Evolutionary conservation across 2,888 invertebrate genomes (phyloP).

Genomic region (Beris morrisii): DNA sequence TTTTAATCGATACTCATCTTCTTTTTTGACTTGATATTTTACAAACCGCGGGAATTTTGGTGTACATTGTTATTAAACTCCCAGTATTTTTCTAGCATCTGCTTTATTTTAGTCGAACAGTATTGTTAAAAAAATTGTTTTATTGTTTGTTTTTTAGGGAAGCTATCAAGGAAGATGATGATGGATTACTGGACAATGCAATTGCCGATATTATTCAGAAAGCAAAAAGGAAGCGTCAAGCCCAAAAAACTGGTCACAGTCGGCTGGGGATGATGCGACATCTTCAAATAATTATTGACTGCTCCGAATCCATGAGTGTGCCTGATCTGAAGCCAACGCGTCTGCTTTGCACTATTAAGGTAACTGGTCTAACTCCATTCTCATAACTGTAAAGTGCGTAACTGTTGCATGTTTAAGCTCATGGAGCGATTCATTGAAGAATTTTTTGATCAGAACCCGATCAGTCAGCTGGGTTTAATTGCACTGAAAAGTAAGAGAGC

Average conservation of each 20-base stretch:
- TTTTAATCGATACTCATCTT: too few relatives aligned
- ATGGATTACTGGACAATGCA: conserved; percentile 86
- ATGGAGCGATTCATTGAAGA: conserved; percentile 93
- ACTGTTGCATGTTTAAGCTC: conserved; percentile 61
- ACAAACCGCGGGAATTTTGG: too few relatives aligned
- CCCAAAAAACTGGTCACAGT: conserved; percentile 73
- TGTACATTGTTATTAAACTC: too few relatives aligned
- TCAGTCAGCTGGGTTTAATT: conserved; percentile 94
- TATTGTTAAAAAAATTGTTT: too few relatives aligned
- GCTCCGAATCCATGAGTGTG: conserved; percentile 91
- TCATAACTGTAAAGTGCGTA: neutral
- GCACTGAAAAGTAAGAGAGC: conserved; percentile 90
- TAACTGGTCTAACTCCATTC: conserved; percentile 48
- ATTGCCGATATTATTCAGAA: conserved; percentile 90
- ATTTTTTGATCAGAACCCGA: conserved; percentile 98
- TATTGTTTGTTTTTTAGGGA: conserved; percentile 70
- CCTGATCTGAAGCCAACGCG: conserved; percentile 95
- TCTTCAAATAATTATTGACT: conserved; percentile 86
- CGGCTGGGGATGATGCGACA: conserved; percentile 99
- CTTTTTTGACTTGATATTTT: too few relatives aligned
- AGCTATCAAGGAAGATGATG: conserved; percentile 93
- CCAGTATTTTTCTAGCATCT: too few relatives aligned
- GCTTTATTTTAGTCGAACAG: too few relatives aligned
- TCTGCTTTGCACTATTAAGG: conserved; percentile 83
- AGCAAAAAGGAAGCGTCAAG: conserved; percentile 78